Evolutionary conservation across 2,113 vertebrate genomes (phyloP), one percentile per base, ranked within the genome.

Genomic region (Trochalopteron elliotii): DNA sequence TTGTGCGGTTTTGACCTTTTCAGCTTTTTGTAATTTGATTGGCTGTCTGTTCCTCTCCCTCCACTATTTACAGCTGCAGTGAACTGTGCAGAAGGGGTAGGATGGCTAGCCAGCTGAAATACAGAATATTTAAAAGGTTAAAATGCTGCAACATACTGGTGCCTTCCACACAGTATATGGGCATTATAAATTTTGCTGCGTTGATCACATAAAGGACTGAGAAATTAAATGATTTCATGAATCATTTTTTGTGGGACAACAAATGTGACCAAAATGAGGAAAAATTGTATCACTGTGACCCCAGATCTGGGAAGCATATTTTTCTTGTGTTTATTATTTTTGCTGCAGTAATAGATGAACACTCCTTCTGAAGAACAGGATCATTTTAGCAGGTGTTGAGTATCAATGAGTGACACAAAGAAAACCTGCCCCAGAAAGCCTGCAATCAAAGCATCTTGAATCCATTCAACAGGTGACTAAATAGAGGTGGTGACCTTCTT

Each of bases 11-110:
- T 89, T 97, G 95, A 97, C 96, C 95, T 97, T 97, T 97, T 96
- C 96, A 96, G 93, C 28, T 84, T 96, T 96, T 96, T 91, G 95
- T 93, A 93, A 94, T 96, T 94, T 97, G 96, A 96, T 96, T 97
- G 95, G 94, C 77, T 95, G 95, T 87, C 95, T 95, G 28, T 94
- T 96, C 95, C 79, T 95, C 83, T 93, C 55, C 94, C 45, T 95
- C 89, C 94, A 94, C 94, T 97, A 97, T 97, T 97, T 97, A 97
- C 95, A 97, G 95, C 96, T 94, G 95, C 96, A 95, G 94, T 96
- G 95, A 97, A 96, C 95, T 96, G 96, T 96, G 81, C 87, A 95
- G 89, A 94, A 96, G 95, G 81, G 91, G 57, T 96, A 83, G 91
- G 83, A 60, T 79, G 89, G 93, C 94, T 94, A 86, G 94, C 85